Evolutionary conservation across 2,797 vertebrate genomes (phyloP).

Genomic region (Caiman crocodilus): DNA sequence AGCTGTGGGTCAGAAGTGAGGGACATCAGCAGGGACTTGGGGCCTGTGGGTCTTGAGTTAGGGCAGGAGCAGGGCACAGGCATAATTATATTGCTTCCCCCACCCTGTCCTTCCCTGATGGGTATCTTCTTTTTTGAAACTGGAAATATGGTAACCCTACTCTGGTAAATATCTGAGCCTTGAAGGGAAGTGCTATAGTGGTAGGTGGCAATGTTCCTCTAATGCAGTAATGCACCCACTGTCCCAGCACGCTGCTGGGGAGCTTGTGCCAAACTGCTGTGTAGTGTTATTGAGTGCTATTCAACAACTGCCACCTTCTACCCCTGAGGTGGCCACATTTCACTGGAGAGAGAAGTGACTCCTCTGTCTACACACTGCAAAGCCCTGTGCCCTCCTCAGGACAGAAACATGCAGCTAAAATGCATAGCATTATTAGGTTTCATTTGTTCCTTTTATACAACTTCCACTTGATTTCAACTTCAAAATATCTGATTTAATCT

Average conservation of each 20-base stretch:
- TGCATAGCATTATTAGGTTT: background rate
- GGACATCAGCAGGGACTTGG: no score
- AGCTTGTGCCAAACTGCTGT: background rate
- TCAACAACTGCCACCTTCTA: background rate
- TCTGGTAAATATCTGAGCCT: background rate
- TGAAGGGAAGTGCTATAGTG: background rate
- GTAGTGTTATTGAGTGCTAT: background rate
- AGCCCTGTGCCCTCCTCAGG: accelerated
- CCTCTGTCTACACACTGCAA: background rate
- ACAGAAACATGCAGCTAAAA: background rate
- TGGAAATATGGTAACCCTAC: no score
- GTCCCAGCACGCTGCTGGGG: background rate
- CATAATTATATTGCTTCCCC: no score
- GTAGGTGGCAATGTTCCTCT: background rate
- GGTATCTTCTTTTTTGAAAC: no score
- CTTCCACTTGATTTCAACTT: background rate
- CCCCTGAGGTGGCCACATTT: background rate
- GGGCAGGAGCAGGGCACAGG: no score
- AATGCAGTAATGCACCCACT: background rate
- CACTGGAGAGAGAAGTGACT: background rate
- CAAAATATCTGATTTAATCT: background rate
- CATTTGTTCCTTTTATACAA: accelerated
- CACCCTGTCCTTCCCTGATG: no score
- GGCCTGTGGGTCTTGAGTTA: no score
- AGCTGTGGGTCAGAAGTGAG: no score